Base-by-base conservation (phyloP, 2,113 vertebrate species). In the Sisor rabdophorus region DNA sequence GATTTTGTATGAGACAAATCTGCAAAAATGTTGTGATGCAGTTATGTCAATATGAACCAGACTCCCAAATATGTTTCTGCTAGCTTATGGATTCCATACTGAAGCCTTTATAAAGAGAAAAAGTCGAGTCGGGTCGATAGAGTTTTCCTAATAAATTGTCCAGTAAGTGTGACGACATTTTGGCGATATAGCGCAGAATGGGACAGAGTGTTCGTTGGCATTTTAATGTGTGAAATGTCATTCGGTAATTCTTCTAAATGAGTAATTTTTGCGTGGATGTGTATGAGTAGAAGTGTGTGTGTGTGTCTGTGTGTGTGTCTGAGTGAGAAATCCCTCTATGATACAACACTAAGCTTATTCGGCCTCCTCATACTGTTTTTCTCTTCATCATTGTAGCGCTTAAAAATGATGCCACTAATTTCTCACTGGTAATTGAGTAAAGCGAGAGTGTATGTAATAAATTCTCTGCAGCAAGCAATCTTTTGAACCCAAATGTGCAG, bases 181-280 rank as follows among this genome's bases (percentile, higher is more conserved):
- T 36, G 50, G 13, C 19, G 55, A 67, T 47, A 48, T 24, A 10
- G 44, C 17, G 56, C 61, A 17, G 69, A 55, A 65, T 50, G 32
- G 17, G 55, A 36, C 8, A 28, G 71, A 52, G 55, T 30, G 55
- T 61, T n/a, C 22, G 24, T 54, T 54, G 75, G 55, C 53, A 55
- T 40, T 77, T 30, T 44, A 47, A 40, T 15, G 28, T 63, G 67
- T 36, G 56, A 75, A 80, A 71, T 44, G 79, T 76, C 79, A 80
- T 59, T 53, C 47, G 56, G 59, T 76, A 76, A 76, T 76, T 52
- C 73, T 76, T 44, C 48, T 80, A 67, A 80, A 80, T 80, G 50
- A 76, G 73, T 76, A 63, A 80, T 80, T 28, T 36, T 80, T 47
- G 56, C 63, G 48, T 73, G 47, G 71, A 44, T 72, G 22, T 71